phyloP scores from a whole-genome alignment of 2,888 invertebrate species.

The Seladonia tumulorum region DNA sequence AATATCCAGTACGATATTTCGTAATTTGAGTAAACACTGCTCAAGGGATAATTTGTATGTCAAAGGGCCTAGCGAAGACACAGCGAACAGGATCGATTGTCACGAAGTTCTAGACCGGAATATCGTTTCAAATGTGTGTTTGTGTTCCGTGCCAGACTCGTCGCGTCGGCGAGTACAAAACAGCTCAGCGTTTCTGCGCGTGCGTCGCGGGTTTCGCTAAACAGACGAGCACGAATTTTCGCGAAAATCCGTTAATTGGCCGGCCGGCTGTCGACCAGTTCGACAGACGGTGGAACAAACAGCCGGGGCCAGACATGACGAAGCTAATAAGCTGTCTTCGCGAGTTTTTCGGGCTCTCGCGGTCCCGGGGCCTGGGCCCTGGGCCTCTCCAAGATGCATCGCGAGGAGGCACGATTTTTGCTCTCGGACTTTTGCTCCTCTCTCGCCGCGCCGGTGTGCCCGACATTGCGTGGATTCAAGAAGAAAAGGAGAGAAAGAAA shows the following conservation, averaged over 20 bases:
- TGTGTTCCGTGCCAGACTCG: background rate
- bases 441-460: constrained; percentile 36
- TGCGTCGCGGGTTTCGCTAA: background rate
- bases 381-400: constrained; percentile 19
- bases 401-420: constrained; percentile 40
- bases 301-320: constrained; percentile 16
- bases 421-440: constrained; percentile 27
- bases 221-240: constrained; percentile 4
- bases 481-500: constrained; percentile 57
- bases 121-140: too few relatives aligned
- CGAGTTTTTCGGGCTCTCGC: constrained; percentile 22
- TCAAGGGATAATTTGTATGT: too few relatives aligned
- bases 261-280: background rate
- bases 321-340: constrained; percentile 21
- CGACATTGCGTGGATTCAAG: constrained; percentile 58
- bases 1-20: too few relatives aligned
- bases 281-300: constrained; percentile 11
- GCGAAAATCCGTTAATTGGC: constrained; percentile 32
- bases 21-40: too few relatives aligned
- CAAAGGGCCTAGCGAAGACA: too few relatives aligned
- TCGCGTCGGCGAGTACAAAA: background rate
- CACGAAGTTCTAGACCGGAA: too few relatives aligned
- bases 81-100: too few relatives aligned
- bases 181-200: background rate
- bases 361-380: background rate